These are phyloP conservation scores for Drosophila mauritiana DNA, from an alignment of 1,140 invertebrate species.

Conservation along the genomic window DNA sequence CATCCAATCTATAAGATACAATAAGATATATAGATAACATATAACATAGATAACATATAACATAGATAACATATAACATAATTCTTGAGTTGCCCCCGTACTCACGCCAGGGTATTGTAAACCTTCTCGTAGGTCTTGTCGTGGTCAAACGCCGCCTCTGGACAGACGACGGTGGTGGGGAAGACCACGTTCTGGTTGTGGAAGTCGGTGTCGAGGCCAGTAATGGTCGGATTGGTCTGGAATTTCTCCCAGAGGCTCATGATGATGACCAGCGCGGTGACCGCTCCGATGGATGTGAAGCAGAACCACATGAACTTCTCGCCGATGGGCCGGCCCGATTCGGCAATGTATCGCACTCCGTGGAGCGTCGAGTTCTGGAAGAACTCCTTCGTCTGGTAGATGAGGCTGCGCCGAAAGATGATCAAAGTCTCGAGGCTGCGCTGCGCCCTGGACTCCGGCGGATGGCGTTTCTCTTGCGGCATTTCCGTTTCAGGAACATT, in stretches of 20 bases:
- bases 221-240: conserved; percentile 92
- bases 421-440: conserved; percentile 57
- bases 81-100: too few relatives aligned
- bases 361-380: conserved; percentile 90
- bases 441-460: conserved; percentile 24
- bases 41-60: too few relatives aligned
- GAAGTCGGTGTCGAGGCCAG: conserved; percentile 89
- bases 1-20: too few relatives aligned
- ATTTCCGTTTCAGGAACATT: conserved; percentile 76
- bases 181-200: conserved; percentile 91
- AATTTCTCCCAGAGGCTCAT: conserved; percentile 91
- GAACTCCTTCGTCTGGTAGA: conserved; percentile 88
- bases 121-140: conserved; percentile 63
- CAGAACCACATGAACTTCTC: conserved; percentile 92
- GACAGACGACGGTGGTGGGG: conserved; percentile 89
- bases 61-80: too few relatives aligned
- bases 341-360: conserved; percentile 89
- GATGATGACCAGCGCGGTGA: conserved; percentile 89
- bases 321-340: conserved; percentile 88
- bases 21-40: too few relatives aligned
- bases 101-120: conserved; percentile 73
- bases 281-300: conserved; percentile 88
- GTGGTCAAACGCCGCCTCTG: conserved; percentile 85
- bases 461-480: conserved; percentile 57
- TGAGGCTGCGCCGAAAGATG: conserved; percentile 86